Base-by-base conservation (phyloP, 2,113 vertebrate genomes). In the Nothocercus nigrocapillus region DNA sequence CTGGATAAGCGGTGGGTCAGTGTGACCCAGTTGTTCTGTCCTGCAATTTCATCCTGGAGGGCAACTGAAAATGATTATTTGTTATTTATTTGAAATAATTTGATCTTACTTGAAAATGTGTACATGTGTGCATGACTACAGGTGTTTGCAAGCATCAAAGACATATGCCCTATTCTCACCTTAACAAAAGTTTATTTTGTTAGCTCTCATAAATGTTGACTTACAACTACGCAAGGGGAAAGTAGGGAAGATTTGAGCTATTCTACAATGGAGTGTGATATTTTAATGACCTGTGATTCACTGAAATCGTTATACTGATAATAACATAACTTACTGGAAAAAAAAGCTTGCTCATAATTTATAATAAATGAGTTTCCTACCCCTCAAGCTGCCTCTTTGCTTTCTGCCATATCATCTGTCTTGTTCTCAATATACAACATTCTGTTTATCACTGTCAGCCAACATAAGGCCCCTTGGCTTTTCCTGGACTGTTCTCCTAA, bases 391-490 rank as follows among this genome's bases (percentile, higher is more conserved):
- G 47, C 25, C 8, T 90, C 32, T 85, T 53, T 89, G n/a, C 42
- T 30, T 95, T 87, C 53, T 49, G 6, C 58, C 68, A 17, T 53
- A 67, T 72, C 49, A 88, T 56, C 62, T 79, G 30, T 58, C 34
- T 64, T 5, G 0, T 82, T 58, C 81, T 90, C 53, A 86, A 36
- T 13, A 58, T 66, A 76, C 25, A 83, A 56, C 45, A 68, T 90
- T 84, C 80, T 24, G 79, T 44, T 92, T 76, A 82, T 92, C 47
- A 82, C 25, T 73, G 62, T 64, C 77, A 90, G 20, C 32, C 56
- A 90, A 42, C 36, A 54, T 28, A 25, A 92, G 25, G 17, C 3
- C 72, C 89, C 89, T 95, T 89, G 91, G 91, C 84, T 94, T 94
- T 87, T 89, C 44, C 47, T 54, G 32, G n/a, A n/a, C 49, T 66